Evolutionary conservation across 2,888 invertebrate species (phyloP).

Genomic region (Dioctria linearis): DNA sequence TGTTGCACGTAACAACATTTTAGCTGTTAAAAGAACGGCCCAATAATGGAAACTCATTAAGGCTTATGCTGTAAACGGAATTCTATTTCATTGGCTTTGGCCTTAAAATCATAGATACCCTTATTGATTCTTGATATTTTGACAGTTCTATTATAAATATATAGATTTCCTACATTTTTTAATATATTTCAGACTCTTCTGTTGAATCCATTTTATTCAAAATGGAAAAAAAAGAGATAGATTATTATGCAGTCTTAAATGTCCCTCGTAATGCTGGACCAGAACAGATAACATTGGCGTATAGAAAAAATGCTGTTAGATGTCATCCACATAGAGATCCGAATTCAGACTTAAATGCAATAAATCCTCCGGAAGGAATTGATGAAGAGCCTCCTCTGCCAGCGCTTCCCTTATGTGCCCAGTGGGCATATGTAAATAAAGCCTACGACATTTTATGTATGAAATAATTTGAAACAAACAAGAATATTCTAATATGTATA

Average conservation of each 20-base stretch:
- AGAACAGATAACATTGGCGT: constrained; percentile 82
- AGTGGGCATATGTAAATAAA: constrained; percentile 75
- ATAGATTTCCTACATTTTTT: too few species aligned
- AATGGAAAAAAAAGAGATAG: constrained; percentile 69
- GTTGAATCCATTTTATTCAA: too few species aligned
- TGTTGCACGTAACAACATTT: too few species aligned
- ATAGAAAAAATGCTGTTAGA: constrained; percentile 72
- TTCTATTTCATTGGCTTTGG: too few species aligned
- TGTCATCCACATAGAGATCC: constrained; percentile 71
- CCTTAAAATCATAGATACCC: too few species aligned
- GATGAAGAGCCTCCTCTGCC: constrained; percentile 63
- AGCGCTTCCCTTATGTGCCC: constrained; percentile 62
- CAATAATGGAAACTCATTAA: too few species aligned
- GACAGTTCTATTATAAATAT: too few species aligned
- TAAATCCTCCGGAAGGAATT: constrained; percentile 68
- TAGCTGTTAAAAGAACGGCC: too few species aligned
- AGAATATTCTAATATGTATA: background rate
- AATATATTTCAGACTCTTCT: too few species aligned
- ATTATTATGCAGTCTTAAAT: constrained; percentile 85
- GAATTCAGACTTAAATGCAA: constrained; percentile 72
- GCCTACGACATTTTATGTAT: constrained; percentile 83
- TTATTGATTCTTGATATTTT: too few species aligned
- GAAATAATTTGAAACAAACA: background rate
- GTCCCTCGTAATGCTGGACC: constrained; percentile 77
- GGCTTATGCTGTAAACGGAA: too few species aligned